These are phyloP conservation scores for Reticulitermes speratus DNA, from an alignment of 1,140 invertebrate genomes.

Conservation along the genomic window DNA sequence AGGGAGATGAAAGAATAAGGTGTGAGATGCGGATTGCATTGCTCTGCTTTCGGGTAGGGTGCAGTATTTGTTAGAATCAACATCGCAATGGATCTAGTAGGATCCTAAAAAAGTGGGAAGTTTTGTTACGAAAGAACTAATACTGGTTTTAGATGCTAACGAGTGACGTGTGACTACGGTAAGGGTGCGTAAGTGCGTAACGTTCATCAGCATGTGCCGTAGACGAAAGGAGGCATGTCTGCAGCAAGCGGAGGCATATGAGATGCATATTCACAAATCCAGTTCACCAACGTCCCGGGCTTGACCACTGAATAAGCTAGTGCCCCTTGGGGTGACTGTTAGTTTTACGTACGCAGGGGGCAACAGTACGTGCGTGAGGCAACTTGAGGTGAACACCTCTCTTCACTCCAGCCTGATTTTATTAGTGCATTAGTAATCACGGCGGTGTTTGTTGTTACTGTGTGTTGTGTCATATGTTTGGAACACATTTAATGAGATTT, in stretches of 20 bases:
- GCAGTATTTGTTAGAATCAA: too few species aligned
- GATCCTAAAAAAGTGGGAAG: too few species aligned
- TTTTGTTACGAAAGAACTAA: too few species aligned
- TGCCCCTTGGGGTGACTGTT: neutral
- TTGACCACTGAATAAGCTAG: neutral
- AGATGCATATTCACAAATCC: neutral
- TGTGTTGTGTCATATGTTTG: neutral
- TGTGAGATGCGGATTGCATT: too few species aligned
- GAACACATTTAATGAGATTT: slow-evolving; percentile 14
- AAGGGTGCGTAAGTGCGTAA: neutral
- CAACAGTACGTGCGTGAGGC: neutral
- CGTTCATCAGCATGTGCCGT: neutral
- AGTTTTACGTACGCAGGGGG: neutral
- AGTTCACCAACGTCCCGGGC: neutral
- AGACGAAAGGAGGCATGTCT: neutral
- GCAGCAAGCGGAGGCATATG: neutral
- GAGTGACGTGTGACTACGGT: neutral
- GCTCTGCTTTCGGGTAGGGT: too few species aligned
- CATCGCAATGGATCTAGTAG: too few species aligned
- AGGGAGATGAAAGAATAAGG: too few species aligned
- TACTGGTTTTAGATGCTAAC: neutral
- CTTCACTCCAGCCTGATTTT: neutral
- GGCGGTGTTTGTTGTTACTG: neutral
- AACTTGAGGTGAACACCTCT: neutral
- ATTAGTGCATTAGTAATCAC: slow-evolving; percentile 13